phyloP scores from a whole-genome alignment of 2,113 vertebrate genomes.

The Carollia perspicillata region DNA sequence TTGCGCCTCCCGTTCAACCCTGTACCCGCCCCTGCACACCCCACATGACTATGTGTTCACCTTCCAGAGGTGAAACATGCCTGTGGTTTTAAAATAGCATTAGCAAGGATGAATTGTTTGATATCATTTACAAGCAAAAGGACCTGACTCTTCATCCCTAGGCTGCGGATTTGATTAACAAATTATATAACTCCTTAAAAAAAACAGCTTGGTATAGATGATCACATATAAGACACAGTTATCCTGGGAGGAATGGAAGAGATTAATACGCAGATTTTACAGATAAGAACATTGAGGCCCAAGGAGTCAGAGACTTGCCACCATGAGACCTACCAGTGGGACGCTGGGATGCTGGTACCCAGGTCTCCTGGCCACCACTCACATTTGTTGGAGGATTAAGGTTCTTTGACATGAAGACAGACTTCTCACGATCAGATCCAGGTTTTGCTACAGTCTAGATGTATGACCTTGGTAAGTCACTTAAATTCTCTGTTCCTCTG shows the following conservation, averaged over 20 bases:
- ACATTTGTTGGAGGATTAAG: neutral
- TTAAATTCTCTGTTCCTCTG: slow-evolving; percentile 4
- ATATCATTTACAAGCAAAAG: neutral
- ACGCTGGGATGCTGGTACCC: neutral
- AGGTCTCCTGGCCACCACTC: neutral
- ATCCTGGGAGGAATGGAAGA: neutral
- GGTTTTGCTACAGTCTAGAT: neutral
- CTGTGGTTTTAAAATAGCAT: neutral
- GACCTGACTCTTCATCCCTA: neutral
- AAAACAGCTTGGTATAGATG: neutral
- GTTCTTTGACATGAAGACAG: neutral
- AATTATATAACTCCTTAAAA: neutral
- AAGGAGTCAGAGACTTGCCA: neutral
- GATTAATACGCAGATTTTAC: neutral
- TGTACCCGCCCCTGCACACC: rapidly evolving
- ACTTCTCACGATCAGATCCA: neutral
- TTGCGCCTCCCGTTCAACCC: neutral
- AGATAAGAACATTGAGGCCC: neutral
- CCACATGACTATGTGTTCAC: rapidly evolving
- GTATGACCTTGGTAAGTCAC: neutral
- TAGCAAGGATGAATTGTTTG: neutral
- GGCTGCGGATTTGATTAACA: neutral
- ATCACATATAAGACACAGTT: neutral
- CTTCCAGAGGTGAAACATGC: neutral
- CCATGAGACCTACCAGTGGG: neutral